Base-by-base conservation (phyloP, 2,113 vertebrate genomes). In the Gadus macrocephalus region DNA sequence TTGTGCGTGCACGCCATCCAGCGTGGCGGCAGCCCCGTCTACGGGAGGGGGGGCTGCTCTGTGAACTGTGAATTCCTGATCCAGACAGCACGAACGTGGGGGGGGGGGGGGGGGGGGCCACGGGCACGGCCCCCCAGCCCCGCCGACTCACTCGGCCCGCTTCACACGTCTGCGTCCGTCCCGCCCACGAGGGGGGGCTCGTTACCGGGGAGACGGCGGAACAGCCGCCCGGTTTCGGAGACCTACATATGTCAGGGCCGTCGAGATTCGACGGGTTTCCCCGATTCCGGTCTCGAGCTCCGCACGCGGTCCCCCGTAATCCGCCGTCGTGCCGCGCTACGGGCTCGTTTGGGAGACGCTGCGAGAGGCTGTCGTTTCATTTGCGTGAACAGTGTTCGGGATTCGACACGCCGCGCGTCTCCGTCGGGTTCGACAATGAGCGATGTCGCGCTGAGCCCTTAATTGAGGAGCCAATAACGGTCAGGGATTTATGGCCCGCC, bases 51-150 rank as follows among this genome's bases (percentile, higher is more conserved):
- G 83, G 87, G 25, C 2, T 86, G 85, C 89, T 87, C 69, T 87
- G 42, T 49, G 83, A 87, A 89, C 85, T 89, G 89, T 91, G 84
- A 92, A 89, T 88, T 86, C 84, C 83, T 82, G 70, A 84, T 84
- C 82, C 75, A 79, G 90, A 91, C 89, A 90, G 79, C 78, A 75
- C 67, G 53, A 71, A 35, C 31, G 31, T 20, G 20, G 20, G 22
- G 22, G 22, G 38, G 9, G 38, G 38, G 38, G 9, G 9, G 9
- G 9, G 38, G 38, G 38, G 42, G 42, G 42, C 90, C 78, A 70
- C 72, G 83, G 89, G 86, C 83, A 85, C 73, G 81, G 82, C 80
- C 88, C 86, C 75, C 80, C 27, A 80, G 4, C 31, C 31, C 31
- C 31, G 4, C 1, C 31, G 85, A 79, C 80, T 86, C 86, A 86